Conservation (phyloP, 2,888 invertebrate genomes). For the Drosophila conformis region DNA sequence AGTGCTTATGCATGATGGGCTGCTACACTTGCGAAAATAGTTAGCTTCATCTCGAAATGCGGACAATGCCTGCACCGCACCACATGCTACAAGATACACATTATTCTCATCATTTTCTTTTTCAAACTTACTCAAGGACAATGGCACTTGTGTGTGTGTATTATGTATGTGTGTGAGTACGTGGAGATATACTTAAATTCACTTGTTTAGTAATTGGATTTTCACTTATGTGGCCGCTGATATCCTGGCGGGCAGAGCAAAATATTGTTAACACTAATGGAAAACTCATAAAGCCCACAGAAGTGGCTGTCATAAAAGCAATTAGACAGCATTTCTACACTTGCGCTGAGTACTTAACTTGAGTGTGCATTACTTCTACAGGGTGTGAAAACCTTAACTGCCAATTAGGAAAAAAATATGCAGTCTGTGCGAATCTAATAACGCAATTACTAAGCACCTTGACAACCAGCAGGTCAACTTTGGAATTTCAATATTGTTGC, state of each 20-base stretch:
- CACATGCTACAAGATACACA: slow-evolving; percentile 17
- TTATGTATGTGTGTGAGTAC: no score
- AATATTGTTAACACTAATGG: slow-evolving; percentile 73
- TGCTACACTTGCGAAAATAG: slow-evolving; percentile 5
- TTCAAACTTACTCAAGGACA: slow-evolving; percentile 6
- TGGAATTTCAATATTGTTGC: slow-evolving; percentile 15
- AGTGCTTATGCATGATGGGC: slow-evolving; percentile 17
- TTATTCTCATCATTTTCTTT: slow-evolving; percentile 14
- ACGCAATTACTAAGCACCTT: slow-evolving; percentile 11
- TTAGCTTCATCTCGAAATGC: slow-evolving; percentile 13
- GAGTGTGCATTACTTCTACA: not conserved
- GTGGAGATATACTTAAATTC: slow-evolving; percentile 38
- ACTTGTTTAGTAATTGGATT: slow-evolving; percentile 66
- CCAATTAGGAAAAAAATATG: slow-evolving; percentile 30
- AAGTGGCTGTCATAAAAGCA: slow-evolving; percentile 33
- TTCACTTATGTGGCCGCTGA: slow-evolving; percentile 50
- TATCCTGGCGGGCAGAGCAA: slow-evolving; percentile 19
- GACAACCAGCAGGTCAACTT: slow-evolving; percentile 21
- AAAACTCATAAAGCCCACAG: slow-evolving; percentile 65
- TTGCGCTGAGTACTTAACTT: slow-evolving; percentile 2
- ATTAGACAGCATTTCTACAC: slow-evolving; percentile 44
- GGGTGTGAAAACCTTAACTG: not conserved
- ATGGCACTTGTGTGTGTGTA: not conserved
- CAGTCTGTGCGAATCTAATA: slow-evolving; percentile 4
- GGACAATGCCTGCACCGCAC: slow-evolving; percentile 1